Evolutionary conservation across 2,113 vertebrate species (phyloP).

Genomic region (Perccottus glenii): DNA sequence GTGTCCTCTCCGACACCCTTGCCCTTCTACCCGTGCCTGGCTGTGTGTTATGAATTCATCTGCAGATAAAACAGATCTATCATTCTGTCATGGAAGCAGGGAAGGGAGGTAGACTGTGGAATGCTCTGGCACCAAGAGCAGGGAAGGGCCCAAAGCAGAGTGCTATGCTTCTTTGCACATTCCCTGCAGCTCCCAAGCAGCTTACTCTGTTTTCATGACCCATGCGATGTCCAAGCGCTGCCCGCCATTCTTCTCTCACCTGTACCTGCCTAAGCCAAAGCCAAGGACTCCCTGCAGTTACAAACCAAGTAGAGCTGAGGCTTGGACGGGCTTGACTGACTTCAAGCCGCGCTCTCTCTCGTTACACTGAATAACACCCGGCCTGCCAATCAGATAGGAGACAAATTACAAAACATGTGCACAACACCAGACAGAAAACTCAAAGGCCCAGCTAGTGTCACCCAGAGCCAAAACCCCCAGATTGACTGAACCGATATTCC

Average conservation of each 20-base stretch:
- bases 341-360: constrained; percentile 50
- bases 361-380: constrained; percentile 56
- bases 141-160: constrained; percentile 48
- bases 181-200: constrained; percentile 33
- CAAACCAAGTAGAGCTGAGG: constrained; percentile 38
- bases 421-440: constrained; percentile 26
- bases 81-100: constrained; percentile 70
- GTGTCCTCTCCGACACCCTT: constrained; percentile 50
- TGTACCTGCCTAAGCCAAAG: constrained; percentile 41
- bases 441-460: constrained; percentile 15
- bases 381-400: constrained; percentile 65
- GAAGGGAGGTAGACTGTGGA: constrained; percentile 70
- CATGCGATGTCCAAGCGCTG: constrained; percentile 23
- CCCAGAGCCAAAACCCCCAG: constrained; percentile 34
- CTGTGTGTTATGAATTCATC: constrained; percentile 69
- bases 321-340: constrained; percentile 40
- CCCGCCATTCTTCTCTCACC: constrained; percentile 42
- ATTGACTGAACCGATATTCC: constrained; percentile 10
- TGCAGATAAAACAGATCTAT: constrained; percentile 74
- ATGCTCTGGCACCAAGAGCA: constrained; percentile 68
- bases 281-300: constrained; percentile 33
- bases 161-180: constrained; percentile 50
- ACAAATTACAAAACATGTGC: constrained; percentile 50
- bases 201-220: constrained; percentile 60
- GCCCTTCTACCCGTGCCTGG: constrained; percentile 45